A percentile compares a stretch with the other conserved stretches of the same genome.
These are phyloP conservation scores for Lordiphosa stackelbergi DNA, from an alignment of 1,140 invertebrate genomes.

Conservation along the genomic window DNA sequence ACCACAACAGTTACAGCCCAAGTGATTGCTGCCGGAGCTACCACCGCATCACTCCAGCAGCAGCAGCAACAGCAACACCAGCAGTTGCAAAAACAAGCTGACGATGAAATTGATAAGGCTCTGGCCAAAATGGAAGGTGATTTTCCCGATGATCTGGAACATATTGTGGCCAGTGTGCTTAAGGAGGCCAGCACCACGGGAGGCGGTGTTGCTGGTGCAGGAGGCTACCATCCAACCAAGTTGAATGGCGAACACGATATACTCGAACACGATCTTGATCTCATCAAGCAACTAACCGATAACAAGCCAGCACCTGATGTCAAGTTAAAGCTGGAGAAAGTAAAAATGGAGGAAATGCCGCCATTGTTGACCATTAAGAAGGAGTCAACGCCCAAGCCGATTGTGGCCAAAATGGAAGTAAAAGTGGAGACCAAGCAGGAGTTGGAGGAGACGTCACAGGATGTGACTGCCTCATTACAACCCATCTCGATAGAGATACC, in stretches of 20 bases:
- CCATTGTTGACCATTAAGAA: constrained; percentile 34
- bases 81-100: constrained; percentile 41
- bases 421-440: constrained; percentile 33
- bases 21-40: constrained; percentile 2
- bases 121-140: constrained; percentile 82
- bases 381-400: constrained; percentile 15
- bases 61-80: constrained; percentile 65
- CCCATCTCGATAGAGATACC: constrained; percentile 76
- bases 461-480: constrained; percentile 14
- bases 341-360: constrained; percentile 33
- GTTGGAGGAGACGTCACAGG: constrained; percentile 25
- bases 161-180: constrained; percentile 42
- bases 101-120: constrained; percentile 83
- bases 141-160: constrained; percentile 66
- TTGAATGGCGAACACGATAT: constrained; percentile 63
- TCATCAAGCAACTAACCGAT: constrained; percentile 70
- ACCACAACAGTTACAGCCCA: constrained; percentile 1
- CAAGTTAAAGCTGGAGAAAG: constrained; percentile 47
- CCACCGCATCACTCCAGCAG: constrained; percentile 7
- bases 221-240: constrained; percentile 34
- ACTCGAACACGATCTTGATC: constrained; percentile 66
- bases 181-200: constrained; percentile 38
- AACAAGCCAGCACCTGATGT: constrained; percentile 30
- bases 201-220: constrained; percentile 6
- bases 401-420: constrained; percentile 12